Percentiles rank a stretch among this genome's conserved stretches.
phyloP scores from a whole-genome alignment of 2,888 invertebrate species.

The Caradrina kadenii region DNA sequence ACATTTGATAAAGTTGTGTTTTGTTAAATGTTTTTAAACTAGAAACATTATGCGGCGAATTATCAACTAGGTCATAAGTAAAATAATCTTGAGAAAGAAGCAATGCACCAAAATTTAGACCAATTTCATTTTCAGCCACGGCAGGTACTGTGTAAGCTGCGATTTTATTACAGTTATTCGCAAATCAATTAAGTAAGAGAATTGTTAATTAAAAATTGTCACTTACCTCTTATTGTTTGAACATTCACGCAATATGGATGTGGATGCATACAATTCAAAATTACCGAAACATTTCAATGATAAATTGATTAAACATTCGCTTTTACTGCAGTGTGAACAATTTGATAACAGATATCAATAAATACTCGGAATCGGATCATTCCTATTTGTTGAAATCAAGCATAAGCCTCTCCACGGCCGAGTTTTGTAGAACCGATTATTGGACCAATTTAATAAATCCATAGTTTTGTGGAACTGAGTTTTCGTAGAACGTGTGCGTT shows the following conservation, averaged over 20 bases:
- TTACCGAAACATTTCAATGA: constrained; percentile 7
- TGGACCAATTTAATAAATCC: too few relatives aligned
- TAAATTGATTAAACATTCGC: constrained; percentile 21
- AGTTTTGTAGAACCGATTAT: too few relatives aligned
- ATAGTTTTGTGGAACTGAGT: too few relatives aligned
- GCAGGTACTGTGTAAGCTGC: not conserved
- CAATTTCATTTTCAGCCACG: constrained; percentile 7
- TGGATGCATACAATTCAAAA: constrained; percentile 8
- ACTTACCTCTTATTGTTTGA: not conserved
- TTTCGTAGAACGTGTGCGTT: too few relatives aligned
- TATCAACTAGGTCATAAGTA: constrained; percentile 35
- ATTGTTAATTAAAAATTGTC: not conserved
- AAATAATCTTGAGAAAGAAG: constrained; percentile 33
- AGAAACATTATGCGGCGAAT: constrained; percentile 16
- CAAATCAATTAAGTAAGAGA: too few relatives aligned
- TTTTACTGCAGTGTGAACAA: constrained; percentile 7
- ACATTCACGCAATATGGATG: not conserved
- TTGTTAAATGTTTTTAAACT: constrained; percentile 15
- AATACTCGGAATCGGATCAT: constrained; percentile 2
- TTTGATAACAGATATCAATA: constrained; percentile 17
- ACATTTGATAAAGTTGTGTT: constrained; percentile 24
- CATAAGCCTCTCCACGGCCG: too few relatives aligned
- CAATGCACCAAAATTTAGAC: constrained; percentile 3
- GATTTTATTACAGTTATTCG: constrained; percentile 9
- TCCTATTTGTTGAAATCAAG: not conserved